Evolutionary conservation across 2,888 invertebrate species (phyloP), one percentile per base, ranked within the genome.

Genomic region (Fabriciana adippe): DNA sequence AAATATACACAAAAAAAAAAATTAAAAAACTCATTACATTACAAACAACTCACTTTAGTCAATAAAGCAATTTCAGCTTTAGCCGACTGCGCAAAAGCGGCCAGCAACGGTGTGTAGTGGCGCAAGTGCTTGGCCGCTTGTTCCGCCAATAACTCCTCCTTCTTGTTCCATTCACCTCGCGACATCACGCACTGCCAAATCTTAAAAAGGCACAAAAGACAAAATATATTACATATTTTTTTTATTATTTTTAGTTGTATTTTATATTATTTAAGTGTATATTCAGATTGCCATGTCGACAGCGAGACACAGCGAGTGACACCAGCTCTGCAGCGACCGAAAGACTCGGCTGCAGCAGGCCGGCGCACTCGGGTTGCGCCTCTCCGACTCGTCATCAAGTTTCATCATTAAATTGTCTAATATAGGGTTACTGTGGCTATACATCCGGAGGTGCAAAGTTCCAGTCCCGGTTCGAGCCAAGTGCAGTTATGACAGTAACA

Each of bases 131-230:
- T 97, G 63, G 97, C 95, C 63, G 99, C 98, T 91, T 99, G 99
- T 83, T 99, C 99, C 61, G 98, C 97, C 74, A 99, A 95, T 79
- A 99, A 90, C 88, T 99, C 99, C 88, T 99, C 99, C 86, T 99
- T 99, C 92, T 99, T 99, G 92, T 98, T 99, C 99, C 99, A 99
- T 91, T 99, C 99, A 70, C 97, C 97, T 80, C 97, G 96, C 64
- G 96, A 95, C 99, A 99, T 99, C 79, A 99, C 95, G 74, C 97
- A 97, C 76, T 95, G 96, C 99, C 99, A 99, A 80, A 98, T 95
- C 97, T 97, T 75, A 13, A 56, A 15, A 31, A 13, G n/a, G 2
- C 6, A 60, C 14, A n/a, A 60, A 16, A n/a, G 14, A 16, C 31
- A 1, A 41, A 50, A 8, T 35, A 6, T 8, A 6, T 48, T 16